Percentiles rank a stretch among this genome's conserved stretches.
Conservation (phyloP, 1,140 invertebrate genomes). For the Drosophila littoralis region DNA sequence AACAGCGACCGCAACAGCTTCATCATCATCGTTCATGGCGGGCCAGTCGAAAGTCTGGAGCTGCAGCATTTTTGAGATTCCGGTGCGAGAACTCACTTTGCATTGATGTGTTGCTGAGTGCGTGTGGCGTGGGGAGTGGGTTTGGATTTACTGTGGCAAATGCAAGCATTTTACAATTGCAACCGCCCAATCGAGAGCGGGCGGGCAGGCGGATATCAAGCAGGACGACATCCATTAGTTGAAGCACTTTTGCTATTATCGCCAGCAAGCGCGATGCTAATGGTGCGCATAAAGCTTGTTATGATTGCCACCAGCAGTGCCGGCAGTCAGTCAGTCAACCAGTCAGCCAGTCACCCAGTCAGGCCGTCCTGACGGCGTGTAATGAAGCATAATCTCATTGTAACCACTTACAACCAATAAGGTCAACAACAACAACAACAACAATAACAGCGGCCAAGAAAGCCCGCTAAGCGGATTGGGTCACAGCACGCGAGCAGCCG, state of each 20-base stretch:
- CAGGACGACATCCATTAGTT: constrained; percentile 70
- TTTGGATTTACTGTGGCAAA: constrained; percentile 5
- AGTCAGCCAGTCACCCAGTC: constrained; percentile 5
- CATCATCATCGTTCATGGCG: constrained; percentile 55
- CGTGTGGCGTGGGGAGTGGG: constrained; percentile 1
- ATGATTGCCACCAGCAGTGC: constrained; percentile 67
- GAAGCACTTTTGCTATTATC: constrained; percentile 77
- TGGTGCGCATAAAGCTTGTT: constrained; percentile 76
- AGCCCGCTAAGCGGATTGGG: constrained; percentile 71
- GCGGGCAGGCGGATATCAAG: constrained; percentile 1
- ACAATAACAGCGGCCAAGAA: constrained; percentile 20
- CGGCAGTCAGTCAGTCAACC: constrained; percentile 3
- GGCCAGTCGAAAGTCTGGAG: constrained; percentile 39
- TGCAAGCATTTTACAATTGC: constrained; percentile 63
- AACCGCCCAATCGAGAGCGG: constrained; percentile 32
- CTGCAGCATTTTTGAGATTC: constrained; percentile 78
- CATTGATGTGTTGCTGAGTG: constrained; percentile 40
- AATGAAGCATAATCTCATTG: constrained; percentile 81
- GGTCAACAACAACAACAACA: constrained; percentile 49
- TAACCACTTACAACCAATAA: constrained; percentile 80
- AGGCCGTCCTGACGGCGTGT: constrained; percentile 51
- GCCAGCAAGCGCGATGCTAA: constrained; percentile 70
- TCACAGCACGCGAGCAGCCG: constrained; percentile 45
- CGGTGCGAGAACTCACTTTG: constrained; percentile 52
- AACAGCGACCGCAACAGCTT: constrained; percentile 71